phyloP scores from a whole-genome alignment of 2,888 invertebrate species.

The Rambutsinella grinnellia region DNA sequence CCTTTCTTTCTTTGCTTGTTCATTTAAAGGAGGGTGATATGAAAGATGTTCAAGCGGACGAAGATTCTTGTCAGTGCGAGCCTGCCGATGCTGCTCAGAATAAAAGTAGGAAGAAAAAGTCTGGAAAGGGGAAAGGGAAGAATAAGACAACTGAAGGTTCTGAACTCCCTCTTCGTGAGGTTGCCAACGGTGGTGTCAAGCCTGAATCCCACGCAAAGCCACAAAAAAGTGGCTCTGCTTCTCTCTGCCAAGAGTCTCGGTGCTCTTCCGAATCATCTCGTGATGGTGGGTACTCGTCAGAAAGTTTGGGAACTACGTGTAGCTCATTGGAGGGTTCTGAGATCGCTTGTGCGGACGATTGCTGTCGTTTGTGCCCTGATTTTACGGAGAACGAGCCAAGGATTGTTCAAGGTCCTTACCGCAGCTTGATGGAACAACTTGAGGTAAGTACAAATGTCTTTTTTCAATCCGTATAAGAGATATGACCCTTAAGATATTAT shows the following conservation, averaged over 20 bases:
- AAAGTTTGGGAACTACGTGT: constrained; percentile 83
- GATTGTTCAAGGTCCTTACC: constrained; percentile 49
- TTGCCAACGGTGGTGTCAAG: constrained; percentile 38
- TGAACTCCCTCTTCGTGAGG: constrained; percentile 44
- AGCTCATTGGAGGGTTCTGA: constrained; percentile 93
- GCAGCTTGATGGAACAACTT: constrained; percentile 62
- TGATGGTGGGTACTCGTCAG: constrained; percentile 91
- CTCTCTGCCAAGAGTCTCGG: constrained; percentile 71
- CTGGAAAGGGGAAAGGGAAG: constrained; percentile 46
- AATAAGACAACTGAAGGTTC: constrained; percentile 26
- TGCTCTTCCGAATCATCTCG: constrained; percentile 75
- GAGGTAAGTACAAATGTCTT: constrained; percentile 44
- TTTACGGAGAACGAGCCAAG: constrained; percentile 34
- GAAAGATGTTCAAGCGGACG: constrained; percentile 23
- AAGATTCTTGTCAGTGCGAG: constrained; percentile 52
- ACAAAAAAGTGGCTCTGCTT: constrained; percentile 69
- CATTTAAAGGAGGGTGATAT: constrained; percentile 24
- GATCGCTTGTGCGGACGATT: constrained; percentile 88
- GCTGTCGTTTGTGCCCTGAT: constrained; percentile 79
- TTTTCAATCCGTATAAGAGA: not conserved
- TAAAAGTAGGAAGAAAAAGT: constrained; percentile 48
- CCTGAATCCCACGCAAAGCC: constrained; percentile 23
- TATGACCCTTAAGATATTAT: not conserved
- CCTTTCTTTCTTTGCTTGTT: constrained; percentile 21
- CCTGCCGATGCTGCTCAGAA: constrained; percentile 27